Percentiles rank a stretch among this genome's conserved stretches.
These are phyloP conservation scores for Pyrrhia umbra DNA, from an alignment of 2,888 invertebrate genomes.

Conservation along the genomic window DNA sequence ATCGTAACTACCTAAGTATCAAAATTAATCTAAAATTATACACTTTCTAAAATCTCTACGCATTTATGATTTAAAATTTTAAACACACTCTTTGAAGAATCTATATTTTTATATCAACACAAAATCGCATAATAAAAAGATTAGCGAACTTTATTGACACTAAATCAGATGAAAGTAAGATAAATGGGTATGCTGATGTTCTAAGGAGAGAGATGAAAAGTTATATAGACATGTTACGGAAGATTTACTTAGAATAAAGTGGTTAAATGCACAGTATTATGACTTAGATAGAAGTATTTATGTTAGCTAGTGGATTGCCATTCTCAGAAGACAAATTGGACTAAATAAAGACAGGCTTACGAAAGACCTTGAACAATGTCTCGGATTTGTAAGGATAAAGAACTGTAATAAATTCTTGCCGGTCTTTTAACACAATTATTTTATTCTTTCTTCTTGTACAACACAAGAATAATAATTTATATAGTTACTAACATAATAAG, in stretches of 20 bases:
- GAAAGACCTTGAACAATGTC: conserved; percentile 57
- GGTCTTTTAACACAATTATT: conserved; percentile 51
- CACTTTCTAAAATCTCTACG: conserved; percentile 60
- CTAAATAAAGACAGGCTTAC: conserved; percentile 56
- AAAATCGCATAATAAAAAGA: conserved; percentile 60
- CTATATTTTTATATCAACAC: conserved; percentile 41
- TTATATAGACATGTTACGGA: conserved; percentile 37
- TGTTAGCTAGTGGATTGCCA: conserved; percentile 32
- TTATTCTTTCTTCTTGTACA: conserved; percentile 29
- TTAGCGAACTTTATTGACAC: conserved; percentile 56
- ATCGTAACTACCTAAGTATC: conserved; percentile 43
- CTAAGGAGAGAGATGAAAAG: conserved; percentile 40
- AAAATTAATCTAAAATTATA: conserved; percentile 53
- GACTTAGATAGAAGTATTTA: conserved; percentile 28
- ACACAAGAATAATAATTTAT: conserved; percentile 21
- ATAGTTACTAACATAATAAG: conserved; percentile 14
- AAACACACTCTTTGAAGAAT: conserved; percentile 47
- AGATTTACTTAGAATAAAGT: conserved; percentile 15
- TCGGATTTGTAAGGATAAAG: conserved; percentile 57
- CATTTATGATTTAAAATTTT: conserved; percentile 33
- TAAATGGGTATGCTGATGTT: conserved; percentile 50
- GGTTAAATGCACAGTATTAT: conserved; percentile 23
- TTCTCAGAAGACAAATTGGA: conserved; percentile 53
- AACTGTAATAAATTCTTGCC: conserved; percentile 53
- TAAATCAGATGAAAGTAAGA: conserved; percentile 60